These are phyloP conservation scores for Netelia virgata DNA, from an alignment of 2,888 invertebrate species.

Conservation along the genomic window DNA sequence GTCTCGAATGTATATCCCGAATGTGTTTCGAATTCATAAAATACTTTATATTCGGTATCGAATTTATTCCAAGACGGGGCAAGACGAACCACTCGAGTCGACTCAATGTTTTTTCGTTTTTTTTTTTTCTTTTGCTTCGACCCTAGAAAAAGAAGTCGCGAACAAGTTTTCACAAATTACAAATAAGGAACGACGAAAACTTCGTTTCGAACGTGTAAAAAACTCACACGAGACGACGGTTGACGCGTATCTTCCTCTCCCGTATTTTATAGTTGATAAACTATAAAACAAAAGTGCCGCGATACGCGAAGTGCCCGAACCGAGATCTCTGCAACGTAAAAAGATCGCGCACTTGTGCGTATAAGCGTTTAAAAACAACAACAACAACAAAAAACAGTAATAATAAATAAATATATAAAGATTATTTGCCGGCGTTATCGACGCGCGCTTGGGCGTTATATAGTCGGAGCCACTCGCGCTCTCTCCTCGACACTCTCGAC, in stretches of 20 bases:
- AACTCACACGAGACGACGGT: no score
- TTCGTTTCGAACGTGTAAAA: no score
- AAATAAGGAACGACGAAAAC: no score
- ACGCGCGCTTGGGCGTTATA: conserved; percentile 35
- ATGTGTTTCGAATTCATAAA: not conserved
- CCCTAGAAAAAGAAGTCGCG: no score
- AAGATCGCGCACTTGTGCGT: conserved; percentile 23
- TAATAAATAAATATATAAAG: not conserved
- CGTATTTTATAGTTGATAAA: conserved; percentile 24
- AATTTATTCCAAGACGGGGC: no score
- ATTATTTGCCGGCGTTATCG: conserved; percentile 45
- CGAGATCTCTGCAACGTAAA: conserved; percentile 7
- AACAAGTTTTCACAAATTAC: no score
- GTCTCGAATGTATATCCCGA: not conserved
- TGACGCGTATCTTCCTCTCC: not conserved
- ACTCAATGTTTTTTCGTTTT: no score
- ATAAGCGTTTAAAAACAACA: conserved; percentile 36
- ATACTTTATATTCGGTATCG: no score
- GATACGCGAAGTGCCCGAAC: no score
- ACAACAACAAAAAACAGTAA: conserved; percentile 2
- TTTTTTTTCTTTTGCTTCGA: no score
- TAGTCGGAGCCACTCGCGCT: conserved; percentile 10
- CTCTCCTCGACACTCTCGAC: conserved; percentile 58
- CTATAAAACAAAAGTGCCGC: conserved; percentile 13
- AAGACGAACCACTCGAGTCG: no score